Conservation (phyloP, 1,140 invertebrate genomes). For the Linepithema humile region DNA sequence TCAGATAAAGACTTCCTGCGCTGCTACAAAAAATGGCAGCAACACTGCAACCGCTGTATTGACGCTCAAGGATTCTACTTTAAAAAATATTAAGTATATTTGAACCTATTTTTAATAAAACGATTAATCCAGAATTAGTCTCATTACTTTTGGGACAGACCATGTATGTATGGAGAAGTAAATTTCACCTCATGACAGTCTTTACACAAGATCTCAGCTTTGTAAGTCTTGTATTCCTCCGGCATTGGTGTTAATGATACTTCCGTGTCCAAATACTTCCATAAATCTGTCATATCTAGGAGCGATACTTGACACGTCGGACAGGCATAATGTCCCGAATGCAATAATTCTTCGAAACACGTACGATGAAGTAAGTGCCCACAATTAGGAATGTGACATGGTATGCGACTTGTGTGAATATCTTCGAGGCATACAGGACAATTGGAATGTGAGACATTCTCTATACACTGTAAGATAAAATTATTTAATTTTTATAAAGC, state of each 20-base stretch:
- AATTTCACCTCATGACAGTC: conserved; percentile 92
- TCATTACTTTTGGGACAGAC: too few relatives aligned
- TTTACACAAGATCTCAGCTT: conserved; percentile 92
- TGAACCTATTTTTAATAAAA: too few relatives aligned
- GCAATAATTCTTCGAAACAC: conserved; percentile 91
- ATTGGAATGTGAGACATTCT: conserved; percentile 93
- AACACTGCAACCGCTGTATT: too few relatives aligned
- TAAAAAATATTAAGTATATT: too few relatives aligned
- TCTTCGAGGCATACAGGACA: conserved; percentile 95
- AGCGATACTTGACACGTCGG: conserved; percentile 94
- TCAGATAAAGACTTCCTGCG: too few relatives aligned
- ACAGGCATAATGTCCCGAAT: conserved; percentile 93
- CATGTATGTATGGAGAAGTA: neutral
- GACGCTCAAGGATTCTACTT: too few relatives aligned
- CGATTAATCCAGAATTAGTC: too few relatives aligned
- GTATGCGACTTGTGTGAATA: conserved; percentile 94
- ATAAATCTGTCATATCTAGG: conserved; percentile 92
- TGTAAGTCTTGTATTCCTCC: conserved; percentile 90
- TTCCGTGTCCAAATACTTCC: conserved; percentile 93
- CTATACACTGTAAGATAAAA: conserved; percentile 89
- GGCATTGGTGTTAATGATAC: conserved; percentile 92
- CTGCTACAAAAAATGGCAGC: too few relatives aligned
- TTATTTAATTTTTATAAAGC: neutral
- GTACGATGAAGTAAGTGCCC: conserved; percentile 93
- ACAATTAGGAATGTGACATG: conserved; percentile 94